These are phyloP conservation scores for Quadroppia sp. DNA, from an alignment of 2,888 invertebrate species.

Conservation along the genomic window DNA sequence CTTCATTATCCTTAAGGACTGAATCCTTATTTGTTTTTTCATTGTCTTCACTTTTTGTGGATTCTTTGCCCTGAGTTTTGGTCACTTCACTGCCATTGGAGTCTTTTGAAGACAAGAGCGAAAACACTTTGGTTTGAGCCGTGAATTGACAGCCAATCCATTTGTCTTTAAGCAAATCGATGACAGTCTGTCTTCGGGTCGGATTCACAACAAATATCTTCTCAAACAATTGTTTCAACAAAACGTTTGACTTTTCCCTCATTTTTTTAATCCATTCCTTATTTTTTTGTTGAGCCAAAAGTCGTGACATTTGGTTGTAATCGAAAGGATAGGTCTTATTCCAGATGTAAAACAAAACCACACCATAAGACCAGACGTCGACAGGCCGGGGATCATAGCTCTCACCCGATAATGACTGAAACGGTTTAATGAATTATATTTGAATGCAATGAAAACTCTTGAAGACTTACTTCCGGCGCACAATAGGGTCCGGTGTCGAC, in stretches of 20 bases:
- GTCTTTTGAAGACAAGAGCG: neutral
- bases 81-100: neutral
- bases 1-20: neutral
- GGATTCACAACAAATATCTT: neutral
- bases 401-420: neutral
- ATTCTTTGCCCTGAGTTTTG: neutral
- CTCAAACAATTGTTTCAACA: neutral
- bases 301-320: neutral
- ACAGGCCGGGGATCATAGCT: neutral
- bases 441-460: no score
- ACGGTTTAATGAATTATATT: no score
- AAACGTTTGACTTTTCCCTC: neutral
- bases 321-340: neutral
- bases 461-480: neutral
- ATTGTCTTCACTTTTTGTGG: neutral
- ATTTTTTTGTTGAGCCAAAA: neutral
- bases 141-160: neutral
- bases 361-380: slow-evolving; percentile 2
- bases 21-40: neutral
- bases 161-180: slow-evolving; percentile 6
- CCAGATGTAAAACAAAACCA: neutral
- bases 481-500: neutral
- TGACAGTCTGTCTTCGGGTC: neutral
- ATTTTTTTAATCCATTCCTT: neutral
- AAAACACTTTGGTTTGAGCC: no score